Evolutionary conservation across 2,797 vertebrate species (phyloP), one percentile per base, ranked within the genome.

Genomic region (Hippopotamyrus pictus): DNA sequence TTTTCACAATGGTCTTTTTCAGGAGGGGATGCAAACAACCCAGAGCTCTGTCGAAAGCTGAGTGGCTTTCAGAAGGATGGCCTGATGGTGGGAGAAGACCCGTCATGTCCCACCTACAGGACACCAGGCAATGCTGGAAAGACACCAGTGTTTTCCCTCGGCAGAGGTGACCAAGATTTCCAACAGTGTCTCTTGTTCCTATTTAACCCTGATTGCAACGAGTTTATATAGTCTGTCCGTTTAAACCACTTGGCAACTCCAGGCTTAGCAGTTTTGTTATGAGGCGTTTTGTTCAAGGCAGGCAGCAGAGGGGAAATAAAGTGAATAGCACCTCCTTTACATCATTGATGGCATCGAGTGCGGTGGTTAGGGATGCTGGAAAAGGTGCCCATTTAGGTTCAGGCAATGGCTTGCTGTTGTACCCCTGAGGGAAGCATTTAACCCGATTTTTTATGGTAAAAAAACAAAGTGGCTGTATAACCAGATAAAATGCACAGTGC

Each of bases 61-160:
- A 8, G 19, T 25, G 25, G 37, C n/a, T 29, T 14, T 48, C 88
- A 88, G 90, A 85, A n/a, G 53, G 25, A 14, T 41, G 79, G 22
- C 9, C n/a, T 89, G 57, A 90, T 91, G 92, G 91, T 88, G 90
- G 83, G 46, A 90, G 82, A 88, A 90, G 91, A 53, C 65, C 33
- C 17, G 48, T 6, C 76, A 82, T 11, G 89, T 51, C 69, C 87
- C 12, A 76, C 41, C 57, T 73, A n/a, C 59, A 53, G 91, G 88
- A 90, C 90, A 90, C 89, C 90, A 90, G 91, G 92, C 92, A 92
- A 89, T 89, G 17, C 89, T 91, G 22, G 12, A 93, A 86, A 59
- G 0, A 2, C 59, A 92, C 91, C 94, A 92, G 51, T 65, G 73
- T 19, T 90, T 93, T 92, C 89, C 92, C 90, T 89, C 85, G 82